These are phyloP conservation scores for Lordiphosa fenestrarum DNA, from an alignment of 2,888 invertebrate genomes.

Conservation along the genomic window DNA sequence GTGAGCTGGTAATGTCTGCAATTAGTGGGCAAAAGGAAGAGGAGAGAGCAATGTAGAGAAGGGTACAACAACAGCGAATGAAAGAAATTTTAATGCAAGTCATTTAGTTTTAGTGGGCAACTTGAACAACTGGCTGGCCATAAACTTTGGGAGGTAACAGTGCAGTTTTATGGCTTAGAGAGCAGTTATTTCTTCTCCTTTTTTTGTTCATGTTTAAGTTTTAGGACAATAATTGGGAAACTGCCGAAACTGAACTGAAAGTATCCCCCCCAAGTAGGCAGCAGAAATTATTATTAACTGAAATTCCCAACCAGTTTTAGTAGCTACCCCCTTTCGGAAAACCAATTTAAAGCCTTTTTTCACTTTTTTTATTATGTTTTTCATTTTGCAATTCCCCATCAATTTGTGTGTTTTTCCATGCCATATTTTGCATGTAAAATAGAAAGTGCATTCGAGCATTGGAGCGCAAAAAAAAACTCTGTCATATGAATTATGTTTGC, in stretches of 20 bases:
- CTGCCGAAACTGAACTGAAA: too few relatives aligned
- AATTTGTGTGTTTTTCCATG: not conserved
- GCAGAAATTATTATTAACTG: too few relatives aligned
- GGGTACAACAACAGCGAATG: conserved; percentile 2
- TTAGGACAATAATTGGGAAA: not conserved
- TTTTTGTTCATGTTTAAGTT: conserved; percentile 1
- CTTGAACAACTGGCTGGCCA: conserved; percentile 20
- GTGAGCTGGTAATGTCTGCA: conserved; percentile 82
- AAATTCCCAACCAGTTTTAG: too few relatives aligned
- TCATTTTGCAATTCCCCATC: too few relatives aligned
- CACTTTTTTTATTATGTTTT: too few relatives aligned
- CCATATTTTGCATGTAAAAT: conserved; percentile 64
- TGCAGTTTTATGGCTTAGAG: conserved; percentile 29
- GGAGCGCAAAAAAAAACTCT: too few relatives aligned
- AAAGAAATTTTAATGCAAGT: conserved; percentile 37
- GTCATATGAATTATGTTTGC: conserved; percentile 12
- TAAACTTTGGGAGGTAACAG: conserved; percentile 28
- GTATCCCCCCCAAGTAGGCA: too few relatives aligned
- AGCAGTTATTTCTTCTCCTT: too few relatives aligned
- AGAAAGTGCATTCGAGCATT: conserved; percentile 43
- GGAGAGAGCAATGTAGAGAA: conserved; percentile 5
- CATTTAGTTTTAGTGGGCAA: conserved; percentile 39
- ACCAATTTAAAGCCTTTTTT: too few relatives aligned
- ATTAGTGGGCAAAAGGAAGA: conserved; percentile 46
- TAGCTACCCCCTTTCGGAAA: too few relatives aligned